Percentiles rank a stretch among this genome's conserved stretches.
These are phyloP conservation scores for Cheilosia vulpina DNA, from an alignment of 2,888 invertebrate species.

Conservation along the genomic window DNA sequence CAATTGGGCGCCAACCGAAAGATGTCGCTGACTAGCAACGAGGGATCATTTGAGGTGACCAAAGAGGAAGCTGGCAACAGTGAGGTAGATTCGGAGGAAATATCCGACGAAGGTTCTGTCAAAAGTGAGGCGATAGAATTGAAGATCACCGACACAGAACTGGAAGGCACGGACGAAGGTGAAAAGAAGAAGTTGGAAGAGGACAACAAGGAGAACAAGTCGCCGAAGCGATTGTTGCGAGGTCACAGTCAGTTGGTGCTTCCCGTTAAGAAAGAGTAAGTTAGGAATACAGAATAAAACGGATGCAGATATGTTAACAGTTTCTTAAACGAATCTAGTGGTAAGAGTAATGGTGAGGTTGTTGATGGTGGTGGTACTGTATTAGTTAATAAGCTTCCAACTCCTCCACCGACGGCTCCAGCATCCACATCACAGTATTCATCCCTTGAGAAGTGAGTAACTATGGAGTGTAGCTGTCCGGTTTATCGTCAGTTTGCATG, in stretches of 20 bases:
- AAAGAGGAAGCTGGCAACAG: slow-evolving; percentile 77
- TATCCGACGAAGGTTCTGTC: slow-evolving; percentile 58
- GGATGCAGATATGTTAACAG: slow-evolving; percentile 7
- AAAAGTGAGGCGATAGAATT: slow-evolving; percentile 52
- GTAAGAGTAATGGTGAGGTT: slow-evolving; percentile 55
- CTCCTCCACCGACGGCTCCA: slow-evolving; percentile 77
- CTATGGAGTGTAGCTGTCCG: slow-evolving; percentile 53
- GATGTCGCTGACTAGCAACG: slow-evolving; percentile 81
- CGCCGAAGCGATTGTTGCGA: slow-evolving; percentile 79
- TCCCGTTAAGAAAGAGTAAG: slow-evolving; percentile 82
- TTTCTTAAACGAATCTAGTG: slow-evolving; percentile 41
- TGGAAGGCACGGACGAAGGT: slow-evolving; percentile 42
- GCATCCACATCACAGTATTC: slow-evolving; percentile 65
- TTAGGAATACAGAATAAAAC: slow-evolving; percentile 44
- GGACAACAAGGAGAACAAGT: slow-evolving; percentile 81
- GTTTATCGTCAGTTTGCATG: slow-evolving; percentile 72
- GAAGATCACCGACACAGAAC: slow-evolving; percentile 75
- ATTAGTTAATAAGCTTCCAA: slow-evolving; percentile 80
- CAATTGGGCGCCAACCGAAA: slow-evolving; percentile 80
- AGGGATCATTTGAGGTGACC: slow-evolving; percentile 75
- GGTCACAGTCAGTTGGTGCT: slow-evolving; percentile 82
- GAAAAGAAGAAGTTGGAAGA: slow-evolving; percentile 42
- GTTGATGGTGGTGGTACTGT: slow-evolving; percentile 76
- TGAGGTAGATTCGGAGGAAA: slow-evolving; percentile 61
- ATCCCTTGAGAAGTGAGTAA: slow-evolving; percentile 82